Evolutionary conservation across 2,797 vertebrate species (phyloP).

Genomic region (Myotis planiceps): DNA sequence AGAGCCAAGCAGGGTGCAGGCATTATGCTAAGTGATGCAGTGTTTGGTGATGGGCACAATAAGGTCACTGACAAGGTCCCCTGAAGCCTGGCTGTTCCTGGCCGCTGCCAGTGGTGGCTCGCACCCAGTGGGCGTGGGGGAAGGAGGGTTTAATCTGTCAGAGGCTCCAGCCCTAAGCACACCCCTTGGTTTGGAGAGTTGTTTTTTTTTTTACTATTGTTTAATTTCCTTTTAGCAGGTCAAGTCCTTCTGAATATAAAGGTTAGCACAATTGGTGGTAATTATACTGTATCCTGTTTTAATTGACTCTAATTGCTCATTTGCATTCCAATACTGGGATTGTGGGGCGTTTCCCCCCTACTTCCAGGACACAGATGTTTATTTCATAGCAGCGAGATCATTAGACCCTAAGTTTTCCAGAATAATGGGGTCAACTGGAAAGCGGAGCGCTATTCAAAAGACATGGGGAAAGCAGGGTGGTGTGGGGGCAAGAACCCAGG

Average conservation of each 20-base stretch:
- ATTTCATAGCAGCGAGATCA: constrained; percentile 75
- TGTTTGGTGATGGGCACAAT: neutral
- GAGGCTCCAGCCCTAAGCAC: neutral
- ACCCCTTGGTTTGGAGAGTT: neutral
- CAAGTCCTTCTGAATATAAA: constrained; percentile 84
- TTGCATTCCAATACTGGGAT: constrained; percentile 86
- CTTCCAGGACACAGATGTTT: constrained; percentile 79
- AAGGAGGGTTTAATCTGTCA: neutral
- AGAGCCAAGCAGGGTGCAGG: neutral
- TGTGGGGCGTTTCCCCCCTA: constrained; percentile 67
- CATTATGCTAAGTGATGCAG: neutral
- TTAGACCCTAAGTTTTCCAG: constrained; percentile 56
- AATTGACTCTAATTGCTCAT: constrained; percentile 89
- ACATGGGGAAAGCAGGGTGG: neutral
- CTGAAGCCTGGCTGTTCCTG: neutral
- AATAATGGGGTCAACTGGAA: neutral
- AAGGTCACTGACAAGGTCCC: constrained; percentile 61
- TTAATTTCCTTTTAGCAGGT: constrained; percentile 80
- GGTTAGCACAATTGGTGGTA: constrained; percentile 86
- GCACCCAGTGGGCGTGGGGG: neutral
- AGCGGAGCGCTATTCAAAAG: neutral
- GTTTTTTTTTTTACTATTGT: constrained; percentile 69
- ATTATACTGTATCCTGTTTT: constrained; percentile 87
- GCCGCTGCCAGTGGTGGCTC: neutral
- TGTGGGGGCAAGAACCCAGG: neutral